These are phyloP conservation scores for Diorhabda sublineata DNA, from an alignment of 1,140 invertebrate genomes.

Conservation along the genomic window DNA sequence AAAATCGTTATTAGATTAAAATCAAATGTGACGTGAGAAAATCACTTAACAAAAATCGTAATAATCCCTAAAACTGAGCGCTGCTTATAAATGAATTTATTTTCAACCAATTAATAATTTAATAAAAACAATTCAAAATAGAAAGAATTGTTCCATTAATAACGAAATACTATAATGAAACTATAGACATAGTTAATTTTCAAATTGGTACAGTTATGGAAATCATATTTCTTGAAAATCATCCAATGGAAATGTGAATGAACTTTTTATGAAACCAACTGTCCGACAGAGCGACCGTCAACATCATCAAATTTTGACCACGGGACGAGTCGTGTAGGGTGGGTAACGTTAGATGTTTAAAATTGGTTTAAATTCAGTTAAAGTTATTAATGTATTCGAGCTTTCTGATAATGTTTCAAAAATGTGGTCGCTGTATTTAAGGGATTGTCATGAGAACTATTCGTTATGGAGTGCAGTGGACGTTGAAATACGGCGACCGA, in stretches of 20 bases:
- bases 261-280: constrained; percentile 39
- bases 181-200: too few relatives aligned
- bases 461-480: constrained; percentile 27
- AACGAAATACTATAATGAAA: too few relatives aligned
- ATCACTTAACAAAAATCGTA: too few relatives aligned
- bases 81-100: too few relatives aligned
- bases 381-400: constrained; percentile 10
- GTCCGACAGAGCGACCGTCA: constrained; percentile 35
- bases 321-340: constrained; percentile 24
- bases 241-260: constrained; percentile 34
- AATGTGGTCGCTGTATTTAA: constrained; percentile 31
- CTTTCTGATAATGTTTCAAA: constrained; percentile 28
- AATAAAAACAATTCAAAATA: too few relatives aligned
- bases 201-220: too few relatives aligned
- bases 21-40: too few relatives aligned
- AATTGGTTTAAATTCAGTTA: constrained; percentile 21
- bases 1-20: too few relatives aligned
- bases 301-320: constrained; percentile 38
- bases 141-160: too few relatives aligned
- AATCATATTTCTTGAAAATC: background rate
- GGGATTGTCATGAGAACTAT: constrained; percentile 26
- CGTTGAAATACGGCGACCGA: constrained; percentile 31
- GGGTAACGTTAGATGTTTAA: constrained; percentile 19
- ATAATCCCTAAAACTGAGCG: too few relatives aligned
- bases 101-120: too few relatives aligned